Conservation (phyloP, 1,140 invertebrate genomes). For the Bombus breviceps region DNA sequence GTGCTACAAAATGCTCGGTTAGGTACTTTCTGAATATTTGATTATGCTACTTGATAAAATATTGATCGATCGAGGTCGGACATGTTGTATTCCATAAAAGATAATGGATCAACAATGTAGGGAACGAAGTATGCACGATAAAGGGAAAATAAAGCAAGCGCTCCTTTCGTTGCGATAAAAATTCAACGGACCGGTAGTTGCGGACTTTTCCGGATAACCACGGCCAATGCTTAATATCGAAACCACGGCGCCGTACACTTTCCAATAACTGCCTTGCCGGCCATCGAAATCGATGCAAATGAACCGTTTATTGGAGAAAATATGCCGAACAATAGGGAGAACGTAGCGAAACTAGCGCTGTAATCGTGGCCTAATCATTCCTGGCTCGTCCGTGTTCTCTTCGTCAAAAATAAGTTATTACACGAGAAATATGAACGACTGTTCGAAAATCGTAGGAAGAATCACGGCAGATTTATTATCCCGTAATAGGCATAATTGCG, state of each 20-base stretch:
- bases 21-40: neutral
- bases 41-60: neutral
- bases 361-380: neutral
- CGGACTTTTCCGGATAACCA: constrained; percentile 19
- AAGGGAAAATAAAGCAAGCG: neutral
- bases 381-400: neutral
- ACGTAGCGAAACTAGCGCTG: neutral
- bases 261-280: constrained; percentile 8
- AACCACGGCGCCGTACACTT: constrained; percentile 28
- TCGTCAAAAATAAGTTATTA: neutral
- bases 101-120: neutral
- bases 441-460: neutral
- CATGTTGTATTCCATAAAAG: neutral
- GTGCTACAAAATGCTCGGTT: neutral
- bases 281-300: constrained; percentile 45
- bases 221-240: constrained; percentile 26
- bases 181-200: neutral
- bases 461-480: neutral
- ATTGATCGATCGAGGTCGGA: neutral
- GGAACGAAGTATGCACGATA: neutral
- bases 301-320: constrained; percentile 50
- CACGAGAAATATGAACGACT: neutral
- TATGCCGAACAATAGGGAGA: constrained; percentile 28
- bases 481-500: neutral
- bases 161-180: constrained; percentile 18